Evolutionary conservation across 2,888 invertebrate genomes (phyloP), one percentile per base, ranked within the genome.

Genomic region (Hypselothyrea guttata): DNA sequence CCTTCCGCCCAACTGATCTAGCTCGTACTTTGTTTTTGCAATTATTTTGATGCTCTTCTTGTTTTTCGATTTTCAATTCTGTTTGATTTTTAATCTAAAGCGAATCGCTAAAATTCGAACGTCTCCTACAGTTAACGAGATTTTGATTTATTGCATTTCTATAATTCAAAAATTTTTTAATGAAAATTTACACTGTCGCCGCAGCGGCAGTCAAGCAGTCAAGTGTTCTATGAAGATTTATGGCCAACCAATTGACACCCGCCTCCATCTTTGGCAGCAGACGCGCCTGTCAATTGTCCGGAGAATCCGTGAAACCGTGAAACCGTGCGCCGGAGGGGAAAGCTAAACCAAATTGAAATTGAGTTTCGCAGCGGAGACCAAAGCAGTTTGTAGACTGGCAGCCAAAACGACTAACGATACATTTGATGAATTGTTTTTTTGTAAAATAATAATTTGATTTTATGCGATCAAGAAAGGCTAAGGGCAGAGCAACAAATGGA

Each of bases 151-250:
- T 81, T 49, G 60, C 74, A 62, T 60, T 82, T 75, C 71, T 60
- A 66, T 84, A 77, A 78, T 71, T 84, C 57, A 42, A 60, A 53
- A 75, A 57, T 35, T 61, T 72, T 72, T 53, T 84, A 79, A 86
- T 84, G 84, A 76, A 81, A 71, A 64, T 79, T 58, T 66, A 62
- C 75, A 63, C 70, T 77, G 84, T 73, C 78, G 82, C 78, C 84
- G 75, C 48, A 4, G 22, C n/a, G n/a, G n/a, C n/a, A n/a, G n/a
- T n/a, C n/a, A n/a, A n/a, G n/a, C 60, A 86, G 84, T 76, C 75
- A 71, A 67, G 37, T 44, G 56, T 63, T 84, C 84, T 84, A 81
- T 84, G 86, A 86, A 86, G 81, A 81, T 81, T 81, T 81, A 81
- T 86, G 78, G 49, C 56, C 22, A 42, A 34, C 61, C 79, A 85